Conservation (phyloP, 2,888 invertebrate genomes). For the Pachydiplax longipennis region DNA sequence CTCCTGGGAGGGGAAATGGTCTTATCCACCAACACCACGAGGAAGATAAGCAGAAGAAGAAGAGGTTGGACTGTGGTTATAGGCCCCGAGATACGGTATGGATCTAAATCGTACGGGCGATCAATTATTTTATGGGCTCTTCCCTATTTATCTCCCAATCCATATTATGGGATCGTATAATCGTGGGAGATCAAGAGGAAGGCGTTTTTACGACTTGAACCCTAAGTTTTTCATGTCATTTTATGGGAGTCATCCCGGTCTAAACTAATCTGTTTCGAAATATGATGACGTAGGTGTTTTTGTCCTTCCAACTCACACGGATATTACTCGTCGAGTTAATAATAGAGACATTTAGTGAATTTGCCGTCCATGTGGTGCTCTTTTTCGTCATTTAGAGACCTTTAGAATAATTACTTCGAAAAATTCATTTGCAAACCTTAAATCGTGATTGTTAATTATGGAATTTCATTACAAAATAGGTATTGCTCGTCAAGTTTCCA, state of each 20-base stretch:
- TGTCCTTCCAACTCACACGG: not conserved
- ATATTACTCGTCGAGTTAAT: not conserved
- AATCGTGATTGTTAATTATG: no score
- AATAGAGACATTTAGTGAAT: not conserved
- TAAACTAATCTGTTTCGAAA: not conserved
- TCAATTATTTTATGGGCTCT: not conserved
- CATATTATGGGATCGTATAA: not conserved
- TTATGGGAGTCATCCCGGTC: not conserved
- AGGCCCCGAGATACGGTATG: constrained; percentile 76
- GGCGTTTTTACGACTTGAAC: not conserved
- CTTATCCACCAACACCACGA: constrained; percentile 11
- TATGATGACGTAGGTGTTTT: not conserved
- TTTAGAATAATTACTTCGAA: no score
- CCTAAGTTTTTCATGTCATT: not conserved
- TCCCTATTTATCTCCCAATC: not conserved
- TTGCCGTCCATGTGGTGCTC: no score
- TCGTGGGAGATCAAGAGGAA: not conserved
- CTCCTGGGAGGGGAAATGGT: not conserved
- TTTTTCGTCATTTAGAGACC: no score
- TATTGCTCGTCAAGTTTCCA: no score
- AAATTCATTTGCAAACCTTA: no score
- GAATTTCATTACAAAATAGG: no score
- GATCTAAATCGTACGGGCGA: not conserved
- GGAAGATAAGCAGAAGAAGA: constrained; percentile 46
- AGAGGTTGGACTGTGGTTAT: constrained; percentile 72